Evolutionary conservation across 2,888 invertebrate genomes (phyloP), one percentile per base, ranked within the genome.

Genomic region (Brenthis daphne): DNA sequence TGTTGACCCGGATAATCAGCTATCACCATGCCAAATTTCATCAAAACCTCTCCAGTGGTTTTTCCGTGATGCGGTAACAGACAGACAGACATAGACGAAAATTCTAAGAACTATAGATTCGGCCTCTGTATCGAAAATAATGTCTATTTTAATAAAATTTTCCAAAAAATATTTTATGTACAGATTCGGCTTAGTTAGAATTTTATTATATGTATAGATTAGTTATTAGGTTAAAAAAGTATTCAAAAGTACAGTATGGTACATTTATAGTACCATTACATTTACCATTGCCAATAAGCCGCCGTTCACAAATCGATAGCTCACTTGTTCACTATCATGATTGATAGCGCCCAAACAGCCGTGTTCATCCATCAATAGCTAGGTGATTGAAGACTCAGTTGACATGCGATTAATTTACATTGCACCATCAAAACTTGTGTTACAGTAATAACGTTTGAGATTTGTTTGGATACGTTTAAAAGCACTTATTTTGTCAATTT

Each of bases 401-500:
- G 73, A 67, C 73, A 74, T 55, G 33, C 67, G 67, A 73, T 74
- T 73, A 70, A 73, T 74, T 66, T 64, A 64, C 57, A 69, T 57
- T 57, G 61, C 33, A 55, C 33, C 20, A 50, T 43, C 37, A 11
- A 58, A 58, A 47, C 48, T 58, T 48, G 58, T 24, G 48, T 48
- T 47, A 58, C 58, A 47, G 58, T 47, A 47, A 47, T 47, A 47
- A 58, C 48, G 24, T 47, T 58, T 24, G 47, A 58, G 47, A 47
- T 48, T 47, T 58, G 3, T 8, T 48, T 14, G 14, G 47, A 47
- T 47, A 58, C 47, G 24, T 24, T 58, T 24, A 24, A 3, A 57
- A 57, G 11, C 20, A 8, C 5, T 47, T 47, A 2, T 1, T 6
- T n/a, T n/a, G n/a, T 57, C 0, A 37, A 4, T 57, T 43, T 37